Conservation (phyloP, 92 coral and sea anemone species). For the Palythoa grandis region DNA sequence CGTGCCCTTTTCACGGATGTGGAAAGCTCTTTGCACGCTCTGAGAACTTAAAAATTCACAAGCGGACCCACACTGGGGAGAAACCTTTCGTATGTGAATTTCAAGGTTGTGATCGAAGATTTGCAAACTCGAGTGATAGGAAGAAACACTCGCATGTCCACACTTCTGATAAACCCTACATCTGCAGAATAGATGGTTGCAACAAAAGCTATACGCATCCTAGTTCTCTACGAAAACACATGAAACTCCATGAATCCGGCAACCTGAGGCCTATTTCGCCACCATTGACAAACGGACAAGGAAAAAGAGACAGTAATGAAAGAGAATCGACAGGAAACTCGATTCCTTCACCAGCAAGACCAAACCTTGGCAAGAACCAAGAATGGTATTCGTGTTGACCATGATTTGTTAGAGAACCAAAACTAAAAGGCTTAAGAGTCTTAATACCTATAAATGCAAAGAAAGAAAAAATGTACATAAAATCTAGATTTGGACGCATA, state of each 20-base stretch:
- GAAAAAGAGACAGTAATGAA: slow-evolving; percentile 58
- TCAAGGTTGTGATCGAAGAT: slow-evolving; percentile 98
- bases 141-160: slow-evolving; percentile 99
- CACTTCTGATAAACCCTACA: slow-evolving; percentile 98
- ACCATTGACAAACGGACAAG: slow-evolving; percentile 76
- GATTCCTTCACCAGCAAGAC: slow-evolving; percentile 64
- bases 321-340: slow-evolving; percentile 68
- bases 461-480: background rate
- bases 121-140: slow-evolving; percentile 98
- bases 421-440: background rate
- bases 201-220: slow-evolving; percentile 99
- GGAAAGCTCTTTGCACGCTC: slow-evolving; percentile 99
- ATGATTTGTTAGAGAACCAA: background rate
- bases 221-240: slow-evolving; percentile 96
- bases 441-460: background rate
- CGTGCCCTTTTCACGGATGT: slow-evolving; percentile 95
- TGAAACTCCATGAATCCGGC: slow-evolving; percentile 98
- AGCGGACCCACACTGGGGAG: slow-evolving; percentile 98
- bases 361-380: slow-evolving; percentile 58
- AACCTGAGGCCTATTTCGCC: slow-evolving; percentile 85
- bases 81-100: slow-evolving; percentile 96
- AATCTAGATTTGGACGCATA: slow-evolving; percentile 11
- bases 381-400: slow-evolving; percentile 85
- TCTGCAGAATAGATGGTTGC: slow-evolving; percentile 96
- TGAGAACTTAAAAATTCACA: slow-evolving; percentile 97